phyloP scores from a whole-genome alignment of 2,888 invertebrate genomes.

The Cerastoderma edule region DNA sequence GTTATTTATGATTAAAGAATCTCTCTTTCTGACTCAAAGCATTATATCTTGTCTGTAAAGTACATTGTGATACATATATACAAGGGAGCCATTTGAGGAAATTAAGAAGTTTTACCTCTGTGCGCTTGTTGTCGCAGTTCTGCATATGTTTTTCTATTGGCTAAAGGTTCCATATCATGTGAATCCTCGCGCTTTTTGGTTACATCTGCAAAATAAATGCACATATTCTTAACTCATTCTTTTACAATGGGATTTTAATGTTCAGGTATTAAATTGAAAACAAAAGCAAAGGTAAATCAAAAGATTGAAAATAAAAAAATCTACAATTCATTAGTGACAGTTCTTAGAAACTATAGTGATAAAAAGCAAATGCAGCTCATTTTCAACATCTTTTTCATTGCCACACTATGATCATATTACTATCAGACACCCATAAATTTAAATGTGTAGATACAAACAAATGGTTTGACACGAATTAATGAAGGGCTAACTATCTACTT shows the following conservation, averaged over 20 bases:
- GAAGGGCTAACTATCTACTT: neutral
- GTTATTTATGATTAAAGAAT: neutral
- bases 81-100: neutral
- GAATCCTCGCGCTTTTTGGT: slow-evolving; percentile 3
- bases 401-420: too few species aligned
- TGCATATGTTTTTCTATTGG: slow-evolving; percentile 9
- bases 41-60: too few species aligned
- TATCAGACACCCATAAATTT: too few species aligned
- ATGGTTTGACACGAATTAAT: neutral
- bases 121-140: slow-evolving; percentile 8
- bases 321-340: too few species aligned
- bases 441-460: too few species aligned
- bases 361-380: too few species aligned
- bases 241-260: neutral
- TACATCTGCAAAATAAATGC: slow-evolving; percentile 3
- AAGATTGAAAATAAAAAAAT: too few species aligned
- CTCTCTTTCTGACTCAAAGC: too few species aligned
- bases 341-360: too few species aligned
- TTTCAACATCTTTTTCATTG: too few species aligned
- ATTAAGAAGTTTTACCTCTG: neutral
- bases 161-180: neutral
- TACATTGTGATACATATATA: neutral
- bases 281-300: too few species aligned
- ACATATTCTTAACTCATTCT: too few species aligned
- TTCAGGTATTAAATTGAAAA: neutral